phyloP scores from a whole-genome alignment of 2,888 invertebrate genomes.

The Ephialtes manifestator region DNA sequence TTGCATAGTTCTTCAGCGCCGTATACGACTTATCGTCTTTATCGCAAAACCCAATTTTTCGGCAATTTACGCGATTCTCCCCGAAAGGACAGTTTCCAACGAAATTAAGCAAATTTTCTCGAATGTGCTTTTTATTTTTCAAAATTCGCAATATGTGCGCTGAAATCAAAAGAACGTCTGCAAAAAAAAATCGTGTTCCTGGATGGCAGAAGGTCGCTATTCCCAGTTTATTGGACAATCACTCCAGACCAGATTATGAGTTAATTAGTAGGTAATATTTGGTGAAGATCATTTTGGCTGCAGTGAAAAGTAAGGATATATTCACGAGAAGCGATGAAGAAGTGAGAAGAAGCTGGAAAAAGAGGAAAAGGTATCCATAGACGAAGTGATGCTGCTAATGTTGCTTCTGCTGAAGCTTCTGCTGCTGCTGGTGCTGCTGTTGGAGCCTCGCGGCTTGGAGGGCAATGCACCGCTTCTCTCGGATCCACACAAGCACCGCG shows the following conservation, averaged over 20 bases:
- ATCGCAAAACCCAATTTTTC: too few species aligned
- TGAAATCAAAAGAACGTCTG: neutral
- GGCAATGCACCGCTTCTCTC: slow-evolving; percentile 65
- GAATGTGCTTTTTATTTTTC: too few species aligned
- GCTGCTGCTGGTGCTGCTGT: slow-evolving; percentile 19
- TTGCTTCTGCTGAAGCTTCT: slow-evolving; percentile 10
- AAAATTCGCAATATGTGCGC: too few species aligned
- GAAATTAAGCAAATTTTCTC: too few species aligned
- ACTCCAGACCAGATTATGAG: slow-evolving; percentile 18
- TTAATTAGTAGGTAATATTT: slow-evolving; percentile 15
- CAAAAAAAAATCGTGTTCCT: neutral
- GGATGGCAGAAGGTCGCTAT: neutral
- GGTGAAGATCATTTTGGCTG: slow-evolving; percentile 30
- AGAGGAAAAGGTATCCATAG: slow-evolving; percentile 42
- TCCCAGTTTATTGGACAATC: slow-evolving; percentile 48
- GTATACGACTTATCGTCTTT: too few species aligned
- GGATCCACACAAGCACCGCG: slow-evolving; percentile 58
- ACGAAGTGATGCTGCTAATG: slow-evolving; percentile 27
- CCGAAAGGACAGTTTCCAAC: too few species aligned
- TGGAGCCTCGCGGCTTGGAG: slow-evolving; percentile 58
- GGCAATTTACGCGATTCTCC: too few species aligned
- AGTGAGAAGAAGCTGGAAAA: slow-evolving; percentile 18
- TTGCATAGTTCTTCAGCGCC: too few species aligned
- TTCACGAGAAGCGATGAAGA: slow-evolving; percentile 28
- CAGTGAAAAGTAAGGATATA: slow-evolving; percentile 26